Base-by-base conservation (phyloP, 2,113 vertebrate genomes). In the Halichoerus grypus region DNA sequence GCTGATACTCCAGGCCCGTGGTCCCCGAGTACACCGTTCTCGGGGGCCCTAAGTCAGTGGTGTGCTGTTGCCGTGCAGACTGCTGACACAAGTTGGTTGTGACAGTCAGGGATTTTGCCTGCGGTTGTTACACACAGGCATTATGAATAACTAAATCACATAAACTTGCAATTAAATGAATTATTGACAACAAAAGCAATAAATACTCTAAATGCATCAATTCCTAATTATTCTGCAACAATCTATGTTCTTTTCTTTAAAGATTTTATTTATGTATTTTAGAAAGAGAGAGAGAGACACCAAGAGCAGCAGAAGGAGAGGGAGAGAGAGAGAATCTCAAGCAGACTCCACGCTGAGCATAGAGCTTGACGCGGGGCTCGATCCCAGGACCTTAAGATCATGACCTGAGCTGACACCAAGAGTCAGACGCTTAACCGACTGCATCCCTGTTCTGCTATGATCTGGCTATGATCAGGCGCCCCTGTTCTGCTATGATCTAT, bases 121-220 rank as follows among this genome's bases (percentile, higher is more conserved):
- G 69, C 2, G 26, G 22, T 49, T 82, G 69, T 93, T 91, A 53
- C 88, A 86, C 22, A 71, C 2, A 5, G 19, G 4, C 46, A 36
- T 85, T 63, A 55, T 69, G 92, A 59, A 96, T 72, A 84, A 71
- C 33, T n/a, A n/a, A 98, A 87, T 65, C 21, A 49, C 5, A 33
- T 67, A 80, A 53, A 61, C 28, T 33, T 42, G 9, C 36, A 63
- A 53, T 85, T 57, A 49, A 87, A 95, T 49, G 51, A 72, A 82
- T 65, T 63, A 67, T 76, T 84, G 63, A 33, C 95, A 71, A 46
- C 15, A n/a, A 91, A 88, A 80, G 16, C n/a, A 53, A 55, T 57
- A 86, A 76, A 59, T 82, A 42, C 13, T 77, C 59, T 24, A 71
- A 95, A 67, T 4, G 88, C 19, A 46, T 76, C 36, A 39, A 8